These are phyloP conservation scores for Drosophila imparisetae DNA, from an alignment of 2,888 invertebrate genomes.

Conservation along the genomic window DNA sequence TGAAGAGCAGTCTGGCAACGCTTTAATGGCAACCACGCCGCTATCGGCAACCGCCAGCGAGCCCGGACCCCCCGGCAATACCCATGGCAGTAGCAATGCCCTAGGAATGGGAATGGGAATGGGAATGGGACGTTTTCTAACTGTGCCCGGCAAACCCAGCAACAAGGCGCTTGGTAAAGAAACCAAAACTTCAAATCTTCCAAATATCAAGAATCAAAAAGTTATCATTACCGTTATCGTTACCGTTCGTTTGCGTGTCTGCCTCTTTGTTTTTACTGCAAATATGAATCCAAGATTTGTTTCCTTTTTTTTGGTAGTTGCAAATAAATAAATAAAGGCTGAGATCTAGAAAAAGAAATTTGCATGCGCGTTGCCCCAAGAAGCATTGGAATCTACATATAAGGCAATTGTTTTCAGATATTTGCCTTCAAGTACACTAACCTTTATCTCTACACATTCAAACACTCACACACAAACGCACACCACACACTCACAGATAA, in stretches of 20 bases:
- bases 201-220: constrained; percentile 23
- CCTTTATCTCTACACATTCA: not conserved
- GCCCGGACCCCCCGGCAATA: constrained; percentile 72
- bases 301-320: constrained; percentile 32
- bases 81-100: constrained; percentile 76
- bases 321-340: not conserved
- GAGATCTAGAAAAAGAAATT: constrained; percentile 35
- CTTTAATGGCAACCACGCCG: constrained; percentile 77
- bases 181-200: constrained; percentile 42
- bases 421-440: constrained; percentile 3
- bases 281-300: constrained; percentile 19
- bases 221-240: constrained; percentile 50
- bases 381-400: constrained; percentile 33
- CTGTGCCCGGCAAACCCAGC: constrained; percentile 83
- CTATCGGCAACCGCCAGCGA: constrained; percentile 80
- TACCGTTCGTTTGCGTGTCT: constrained; percentile 36
- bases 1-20: constrained; percentile 82
- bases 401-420: constrained; percentile 27
- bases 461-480: not conserved
- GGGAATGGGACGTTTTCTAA: constrained; percentile 84
- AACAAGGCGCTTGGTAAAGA: constrained; percentile 74
- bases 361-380: constrained; percentile 41
- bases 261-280: constrained; percentile 20
- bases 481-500: constrained; percentile 7
- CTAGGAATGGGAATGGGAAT: constrained; percentile 70